A percentile compares a stretch with the other conserved stretches of the same genome.
phyloP scores from a whole-genome alignment of 2,888 invertebrate species.

The Chouioia cunea region DNA sequence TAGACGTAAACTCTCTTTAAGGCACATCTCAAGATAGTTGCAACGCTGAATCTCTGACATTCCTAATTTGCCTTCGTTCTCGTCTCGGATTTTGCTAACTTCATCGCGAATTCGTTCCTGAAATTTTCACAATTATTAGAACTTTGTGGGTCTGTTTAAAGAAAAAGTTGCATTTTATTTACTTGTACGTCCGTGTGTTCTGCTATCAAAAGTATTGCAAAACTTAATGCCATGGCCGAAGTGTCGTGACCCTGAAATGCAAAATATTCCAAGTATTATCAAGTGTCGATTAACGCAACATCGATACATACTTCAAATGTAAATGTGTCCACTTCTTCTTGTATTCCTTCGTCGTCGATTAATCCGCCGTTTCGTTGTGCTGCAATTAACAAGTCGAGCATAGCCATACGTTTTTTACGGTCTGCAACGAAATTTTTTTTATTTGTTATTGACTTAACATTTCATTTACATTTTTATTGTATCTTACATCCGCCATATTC shows the following conservation, averaged over 20 bases:
- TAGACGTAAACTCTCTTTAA: conserved; percentile 77
- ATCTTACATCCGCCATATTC: background rate
- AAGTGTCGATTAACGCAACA: conserved; percentile 56
- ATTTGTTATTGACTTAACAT: background rate
- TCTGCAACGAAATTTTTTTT: conserved; percentile 30
- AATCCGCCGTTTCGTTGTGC: conserved; percentile 50
- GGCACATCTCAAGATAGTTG: conserved; percentile 78
- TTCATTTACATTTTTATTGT: background rate
- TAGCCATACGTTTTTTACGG: conserved; percentile 33
- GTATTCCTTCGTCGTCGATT: conserved; percentile 57
- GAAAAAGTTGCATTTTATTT: conserved; percentile 31
- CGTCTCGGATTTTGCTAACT: conserved; percentile 67
- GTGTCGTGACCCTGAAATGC: conserved; percentile 74
- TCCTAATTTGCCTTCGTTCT: conserved; percentile 69
- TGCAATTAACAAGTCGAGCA: conserved; percentile 54
- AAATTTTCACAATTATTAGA: background rate
- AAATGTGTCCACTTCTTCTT: conserved; percentile 59
- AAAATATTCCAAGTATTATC: conserved; percentile 38
- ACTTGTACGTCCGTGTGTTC: conserved; percentile 66
- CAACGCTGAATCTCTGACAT: conserved; percentile 74
- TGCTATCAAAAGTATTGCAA: conserved; percentile 70
- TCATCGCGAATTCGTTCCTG: conserved; percentile 51
- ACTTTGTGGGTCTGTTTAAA: background rate
- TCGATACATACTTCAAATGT: too few species aligned
- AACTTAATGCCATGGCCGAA: conserved; percentile 71